These are phyloP conservation scores for Dysmachus trigonus DNA, from an alignment of 2,888 invertebrate species.

Conservation along the genomic window DNA sequence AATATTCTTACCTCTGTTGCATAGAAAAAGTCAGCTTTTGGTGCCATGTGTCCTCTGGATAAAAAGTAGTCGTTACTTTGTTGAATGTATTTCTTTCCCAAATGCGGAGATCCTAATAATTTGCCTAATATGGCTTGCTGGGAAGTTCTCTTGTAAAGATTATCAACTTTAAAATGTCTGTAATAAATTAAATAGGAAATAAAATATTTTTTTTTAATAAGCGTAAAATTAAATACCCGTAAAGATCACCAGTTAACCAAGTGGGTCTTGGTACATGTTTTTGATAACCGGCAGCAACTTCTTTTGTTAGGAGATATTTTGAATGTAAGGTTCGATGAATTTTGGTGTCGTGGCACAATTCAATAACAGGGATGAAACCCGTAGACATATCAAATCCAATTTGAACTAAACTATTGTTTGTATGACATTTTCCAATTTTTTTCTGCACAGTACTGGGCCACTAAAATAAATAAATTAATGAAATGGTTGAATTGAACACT, in stretches of 20 bases:
- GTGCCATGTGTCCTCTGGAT: slow-evolving; percentile 66
- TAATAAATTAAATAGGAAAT: not conserved
- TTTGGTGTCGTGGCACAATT: slow-evolving; percentile 55
- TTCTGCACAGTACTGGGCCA: slow-evolving; percentile 50
- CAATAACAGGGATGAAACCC: slow-evolving; percentile 54
- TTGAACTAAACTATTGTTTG: slow-evolving; percentile 46
- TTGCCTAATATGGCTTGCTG: slow-evolving; percentile 53
- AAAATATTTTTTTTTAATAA: not conserved
- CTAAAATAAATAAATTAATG: not conserved
- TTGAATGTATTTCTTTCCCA: slow-evolving; percentile 54
- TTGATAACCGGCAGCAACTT: slow-evolving; percentile 52
- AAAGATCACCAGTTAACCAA: slow-evolving; percentile 51
- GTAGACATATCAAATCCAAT: slow-evolving; percentile 55
- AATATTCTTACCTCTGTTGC: slow-evolving; percentile 54
- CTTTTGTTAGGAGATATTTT: slow-evolving; percentile 52
- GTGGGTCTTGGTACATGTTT: slow-evolving; percentile 53
- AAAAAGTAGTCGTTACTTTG: slow-evolving; percentile 54
- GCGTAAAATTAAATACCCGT: slow-evolving; percentile 45
- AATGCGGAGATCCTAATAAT: slow-evolving; percentile 54
- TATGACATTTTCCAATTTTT: slow-evolving; percentile 49
- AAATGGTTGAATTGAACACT: not conserved
- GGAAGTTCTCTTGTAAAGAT: slow-evolving; percentile 51
- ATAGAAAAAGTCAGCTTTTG: slow-evolving; percentile 67
- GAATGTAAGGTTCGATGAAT: slow-evolving; percentile 54
- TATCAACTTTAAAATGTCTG: slow-evolving; percentile 31